These are phyloP conservation scores for Hylomyscus alleni DNA, from an alignment of 2,797 vertebrate genomes.

Conservation along the genomic window DNA sequence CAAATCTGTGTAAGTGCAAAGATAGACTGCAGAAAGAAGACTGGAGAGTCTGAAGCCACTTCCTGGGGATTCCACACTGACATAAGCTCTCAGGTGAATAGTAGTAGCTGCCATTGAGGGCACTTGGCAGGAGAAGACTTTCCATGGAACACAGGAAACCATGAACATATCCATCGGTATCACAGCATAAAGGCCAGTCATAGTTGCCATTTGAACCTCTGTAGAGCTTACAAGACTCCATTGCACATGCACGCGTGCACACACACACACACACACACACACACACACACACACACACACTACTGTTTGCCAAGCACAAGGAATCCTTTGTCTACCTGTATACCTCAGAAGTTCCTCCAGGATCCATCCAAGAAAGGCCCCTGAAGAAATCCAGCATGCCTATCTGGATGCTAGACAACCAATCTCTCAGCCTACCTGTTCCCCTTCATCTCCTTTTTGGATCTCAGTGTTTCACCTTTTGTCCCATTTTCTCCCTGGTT, in stretches of 20 bases:
- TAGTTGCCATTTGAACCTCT: neutral
- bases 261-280: neutral
- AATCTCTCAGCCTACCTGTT: neutral
- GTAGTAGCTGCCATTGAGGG: neutral
- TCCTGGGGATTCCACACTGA: neutral
- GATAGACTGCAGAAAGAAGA: neutral
- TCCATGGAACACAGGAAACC: neutral
- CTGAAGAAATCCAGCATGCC: neutral
- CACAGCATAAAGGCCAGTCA: neutral
- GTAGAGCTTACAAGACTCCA: neutral
- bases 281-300: neutral
- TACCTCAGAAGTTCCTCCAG: neutral
- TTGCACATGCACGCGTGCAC: neutral
- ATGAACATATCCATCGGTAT: neutral
- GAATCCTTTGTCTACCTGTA: neutral
- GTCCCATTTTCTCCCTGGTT: neutral
- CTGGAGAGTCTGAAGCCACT: neutral
- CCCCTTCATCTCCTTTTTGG: neutral
- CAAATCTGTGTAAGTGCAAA: conserved; percentile 5
- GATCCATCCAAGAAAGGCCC: neutral
- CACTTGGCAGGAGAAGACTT: neutral
- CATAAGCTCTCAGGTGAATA: conserved; percentile 15
- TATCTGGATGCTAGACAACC: neutral
- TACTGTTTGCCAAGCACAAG: conserved; percentile 18
- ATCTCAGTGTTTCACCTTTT: neutral